Base-by-base conservation (phyloP, 1,140 invertebrate genomes). In the Nixonia krombeini region DNA sequence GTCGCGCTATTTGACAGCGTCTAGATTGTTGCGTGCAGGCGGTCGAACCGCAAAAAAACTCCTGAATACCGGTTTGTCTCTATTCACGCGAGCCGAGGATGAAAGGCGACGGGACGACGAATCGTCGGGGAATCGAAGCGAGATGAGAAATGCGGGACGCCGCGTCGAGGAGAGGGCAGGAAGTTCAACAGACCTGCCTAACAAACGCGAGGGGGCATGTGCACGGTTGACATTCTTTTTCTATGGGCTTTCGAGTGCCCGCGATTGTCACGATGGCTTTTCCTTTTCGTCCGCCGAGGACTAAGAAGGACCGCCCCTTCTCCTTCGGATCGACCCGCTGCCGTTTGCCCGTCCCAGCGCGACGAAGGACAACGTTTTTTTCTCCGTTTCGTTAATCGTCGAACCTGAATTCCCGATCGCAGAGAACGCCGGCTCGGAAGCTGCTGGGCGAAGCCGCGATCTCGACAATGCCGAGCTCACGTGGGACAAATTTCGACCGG, bases 41-140 rank as follows among this genome's bases (percentile, higher is more conserved):
- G 73, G 74, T 74, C 66, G 59, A 74, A 73, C 70, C 69, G 70
- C 72, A 76, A 72, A 76, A 74, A 72, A 56, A n/a, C n/a, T 72
- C 70, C 73, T 75, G 75, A 78, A 79, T 76, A 75, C 74, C 66
- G 71, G 72, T 74, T 75, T 65, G 56, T 67, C 51, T 74, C 68
- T 69, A 73, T 72, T 70, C 31, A 72, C 33, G 6, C 29, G 40
- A 31, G 35, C 37, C 33, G 31, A 16, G 29, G 33, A 18, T 28
- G 57, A 55, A 65, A 49, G 42, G 51, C 57, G 53, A 65, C 56
- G 61, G 52, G 17, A 53, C 42, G 50, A 26, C 28, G 35, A 41
- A 46, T 12, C 28, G 28, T n/a, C 26, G 46, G 31, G 37, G 25
- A 25, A 18, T 5, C 49, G 31, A 66, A 71, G 62, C 42, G 61